Evolutionary conservation across 1,140 invertebrate genomes (phyloP).

Genomic region (Dendroctonus valens): DNA sequence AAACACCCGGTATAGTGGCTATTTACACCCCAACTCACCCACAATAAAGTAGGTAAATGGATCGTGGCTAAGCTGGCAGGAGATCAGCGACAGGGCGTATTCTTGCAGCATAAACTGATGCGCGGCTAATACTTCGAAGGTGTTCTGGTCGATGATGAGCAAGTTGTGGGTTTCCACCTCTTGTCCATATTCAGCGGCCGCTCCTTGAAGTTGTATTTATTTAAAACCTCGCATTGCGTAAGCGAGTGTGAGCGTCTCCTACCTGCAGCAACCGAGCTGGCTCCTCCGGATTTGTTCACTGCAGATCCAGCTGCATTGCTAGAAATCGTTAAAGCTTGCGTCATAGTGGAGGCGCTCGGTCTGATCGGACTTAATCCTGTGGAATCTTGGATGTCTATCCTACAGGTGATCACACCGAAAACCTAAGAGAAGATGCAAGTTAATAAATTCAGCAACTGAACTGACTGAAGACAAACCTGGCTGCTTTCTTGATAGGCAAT

Average conservation of each 20-base stretch:
- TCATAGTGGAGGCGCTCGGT: slow-evolving; percentile 77
- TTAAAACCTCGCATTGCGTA: not conserved
- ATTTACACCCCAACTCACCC: slow-evolving; percentile 63
- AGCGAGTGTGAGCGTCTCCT: not conserved
- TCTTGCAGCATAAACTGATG: slow-evolving; percentile 88
- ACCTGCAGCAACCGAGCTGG: slow-evolving; percentile 25
- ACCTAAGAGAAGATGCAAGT: slow-evolving; percentile 58
- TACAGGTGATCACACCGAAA: slow-evolving; percentile 90
- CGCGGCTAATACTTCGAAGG: slow-evolving; percentile 93
- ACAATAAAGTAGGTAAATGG: slow-evolving; percentile 90
- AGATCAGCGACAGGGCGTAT: slow-evolving; percentile 86
- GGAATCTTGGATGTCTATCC: slow-evolving; percentile 81
- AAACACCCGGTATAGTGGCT: too few species aligned
- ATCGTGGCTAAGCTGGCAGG: slow-evolving; percentile 89
- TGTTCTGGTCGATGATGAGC: slow-evolving; percentile 93
- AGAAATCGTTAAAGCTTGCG: slow-evolving; percentile 58
- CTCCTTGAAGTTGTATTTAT: slow-evolving; percentile 13
- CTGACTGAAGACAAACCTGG: slow-evolving; percentile 56
- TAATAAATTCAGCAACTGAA: not conserved
- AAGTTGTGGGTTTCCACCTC: slow-evolving; percentile 93
- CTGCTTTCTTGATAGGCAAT: slow-evolving; percentile 95
- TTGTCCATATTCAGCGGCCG: slow-evolving; percentile 63
- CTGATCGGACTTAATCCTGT: slow-evolving; percentile 65
- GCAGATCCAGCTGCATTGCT: slow-evolving; percentile 50
- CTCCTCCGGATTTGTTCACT: slow-evolving; percentile 49